These are phyloP conservation scores for Lacanobia oleracea DNA, from an alignment of 2,888 invertebrate species.

Conservation along the genomic window DNA sequence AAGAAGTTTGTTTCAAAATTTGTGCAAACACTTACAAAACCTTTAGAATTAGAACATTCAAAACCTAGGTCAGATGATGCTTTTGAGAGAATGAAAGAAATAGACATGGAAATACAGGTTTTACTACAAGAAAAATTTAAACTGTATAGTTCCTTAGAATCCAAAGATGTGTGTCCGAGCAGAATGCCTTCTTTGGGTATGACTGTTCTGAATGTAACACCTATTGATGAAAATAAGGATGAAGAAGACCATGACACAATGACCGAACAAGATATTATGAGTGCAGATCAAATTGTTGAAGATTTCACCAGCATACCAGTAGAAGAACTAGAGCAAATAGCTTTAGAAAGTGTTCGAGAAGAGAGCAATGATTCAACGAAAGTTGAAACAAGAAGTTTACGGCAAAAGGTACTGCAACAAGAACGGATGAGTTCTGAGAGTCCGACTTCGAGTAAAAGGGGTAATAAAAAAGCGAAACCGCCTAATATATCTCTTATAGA, in stretches of 20 bases:
- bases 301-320: slow-evolving; percentile 84
- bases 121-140: slow-evolving; percentile 91
- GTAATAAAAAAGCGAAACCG: slow-evolving; percentile 74
- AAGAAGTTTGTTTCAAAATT: slow-evolving; percentile 68
- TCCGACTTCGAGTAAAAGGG: slow-evolving; percentile 71
- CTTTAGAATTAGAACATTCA: slow-evolving; percentile 58
- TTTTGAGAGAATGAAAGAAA: slow-evolving; percentile 91
- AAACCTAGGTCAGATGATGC: slow-evolving; percentile 75
- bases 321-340: slow-evolving; percentile 85
- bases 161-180: slow-evolving; percentile 74
- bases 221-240: slow-evolving; percentile 63
- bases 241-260: slow-evolving; percentile 37
- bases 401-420: slow-evolving; percentile 69
- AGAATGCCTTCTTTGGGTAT: slow-evolving; percentile 83
- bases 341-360: slow-evolving; percentile 76
- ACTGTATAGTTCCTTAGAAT: slow-evolving; percentile 88
- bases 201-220: slow-evolving; percentile 83
- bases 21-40: slow-evolving; percentile 78
- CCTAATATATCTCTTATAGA: slow-evolving; percentile 86
- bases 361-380: slow-evolving; percentile 60
- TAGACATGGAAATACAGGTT: slow-evolving; percentile 90
- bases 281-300: slow-evolving; percentile 80
- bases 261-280: slow-evolving; percentile 54
- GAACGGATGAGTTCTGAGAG: slow-evolving; percentile 74
- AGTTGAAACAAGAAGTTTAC: slow-evolving; percentile 67